phyloP scores from a whole-genome alignment of 2,888 invertebrate species.

The Camptogramma bilineatum region DNA sequence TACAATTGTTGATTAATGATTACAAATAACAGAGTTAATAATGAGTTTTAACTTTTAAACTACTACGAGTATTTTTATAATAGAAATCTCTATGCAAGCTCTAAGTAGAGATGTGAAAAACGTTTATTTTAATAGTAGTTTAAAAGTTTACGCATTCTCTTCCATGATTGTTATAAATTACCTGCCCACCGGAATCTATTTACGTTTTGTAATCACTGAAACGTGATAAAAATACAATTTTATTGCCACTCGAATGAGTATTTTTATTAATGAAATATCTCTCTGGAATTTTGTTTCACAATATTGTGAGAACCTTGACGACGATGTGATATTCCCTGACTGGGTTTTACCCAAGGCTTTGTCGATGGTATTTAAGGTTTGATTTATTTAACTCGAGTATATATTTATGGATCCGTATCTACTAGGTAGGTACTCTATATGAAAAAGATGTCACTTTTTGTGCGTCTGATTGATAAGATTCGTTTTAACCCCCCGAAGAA shows the following conservation, averaged over 20 bases:
- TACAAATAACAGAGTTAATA: too few relatives aligned
- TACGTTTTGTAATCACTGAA: conserved; percentile 13
- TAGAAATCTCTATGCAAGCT: background rate
- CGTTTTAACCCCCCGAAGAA: too few relatives aligned
- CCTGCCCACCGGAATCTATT: conserved; percentile 10
- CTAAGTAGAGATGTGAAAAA: background rate
- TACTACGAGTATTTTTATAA: too few relatives aligned
- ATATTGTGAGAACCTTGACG: conserved; percentile 5
- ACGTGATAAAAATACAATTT: conserved; percentile 22
- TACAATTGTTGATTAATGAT: too few relatives aligned
- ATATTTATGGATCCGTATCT: too few relatives aligned
- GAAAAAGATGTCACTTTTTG: too few relatives aligned
- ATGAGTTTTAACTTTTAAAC: too few relatives aligned
- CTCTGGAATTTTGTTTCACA: conserved; percentile 14
- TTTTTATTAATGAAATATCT: conserved; percentile 16
- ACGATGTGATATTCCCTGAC: background rate
- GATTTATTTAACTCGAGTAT: background rate
- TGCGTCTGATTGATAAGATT: too few relatives aligned
- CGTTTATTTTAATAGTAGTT: background rate
- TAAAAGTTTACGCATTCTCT: background rate
- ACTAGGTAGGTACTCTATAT: too few relatives aligned
- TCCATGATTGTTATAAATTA: background rate
- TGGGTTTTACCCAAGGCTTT: too few relatives aligned
- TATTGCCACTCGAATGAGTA: conserved; percentile 21
- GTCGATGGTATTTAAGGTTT: too few relatives aligned